Evolutionary conservation across 1,140 invertebrate genomes (phyloP).

Genomic region (Drosophila asahinai): DNA sequence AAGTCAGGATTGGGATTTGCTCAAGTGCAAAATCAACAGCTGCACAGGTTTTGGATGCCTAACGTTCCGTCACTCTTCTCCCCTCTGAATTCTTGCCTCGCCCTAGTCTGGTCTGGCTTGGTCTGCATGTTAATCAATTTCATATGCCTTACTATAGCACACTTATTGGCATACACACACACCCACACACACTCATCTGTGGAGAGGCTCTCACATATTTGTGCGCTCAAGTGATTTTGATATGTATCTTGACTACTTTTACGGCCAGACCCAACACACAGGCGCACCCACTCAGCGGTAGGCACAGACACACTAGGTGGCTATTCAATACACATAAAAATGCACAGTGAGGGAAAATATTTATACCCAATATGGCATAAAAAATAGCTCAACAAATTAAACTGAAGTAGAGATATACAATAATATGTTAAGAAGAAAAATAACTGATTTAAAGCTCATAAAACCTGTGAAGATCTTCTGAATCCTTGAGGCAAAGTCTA

Average conservation of each 20-base stretch:
- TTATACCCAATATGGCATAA: background rate
- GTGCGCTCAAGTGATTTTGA: slow-evolving; percentile 71
- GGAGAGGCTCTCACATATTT: slow-evolving; percentile 48
- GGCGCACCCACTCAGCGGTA: slow-evolving; percentile 20
- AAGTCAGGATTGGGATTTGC: slow-evolving; percentile 60
- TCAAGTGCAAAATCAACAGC: slow-evolving; percentile 66
- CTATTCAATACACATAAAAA: slow-evolving; percentile 30
- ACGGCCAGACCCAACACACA: slow-evolving; percentile 40
- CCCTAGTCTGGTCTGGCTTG: background rate
- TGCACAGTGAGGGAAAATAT: background rate
- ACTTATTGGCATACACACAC: slow-evolving; percentile 62
- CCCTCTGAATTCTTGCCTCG: slow-evolving; percentile 6
- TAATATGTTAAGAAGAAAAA: no score
- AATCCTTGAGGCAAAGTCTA: no score
- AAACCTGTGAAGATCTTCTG: no score
- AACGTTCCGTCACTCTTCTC: background rate
- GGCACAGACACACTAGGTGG: slow-evolving; percentile 25
- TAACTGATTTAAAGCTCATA: no score
- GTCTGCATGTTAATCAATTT: slow-evolving; percentile 72
- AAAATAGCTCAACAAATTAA: no score
- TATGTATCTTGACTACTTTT: slow-evolving; percentile 59
- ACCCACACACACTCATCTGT: slow-evolving; percentile 22
- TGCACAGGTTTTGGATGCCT: slow-evolving; percentile 37
- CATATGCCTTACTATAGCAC: slow-evolving; percentile 56
- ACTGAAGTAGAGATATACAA: no score